Base-by-base conservation (phyloP, 1,140 invertebrate genomes). In the Zaprionus nigranus region DNA sequence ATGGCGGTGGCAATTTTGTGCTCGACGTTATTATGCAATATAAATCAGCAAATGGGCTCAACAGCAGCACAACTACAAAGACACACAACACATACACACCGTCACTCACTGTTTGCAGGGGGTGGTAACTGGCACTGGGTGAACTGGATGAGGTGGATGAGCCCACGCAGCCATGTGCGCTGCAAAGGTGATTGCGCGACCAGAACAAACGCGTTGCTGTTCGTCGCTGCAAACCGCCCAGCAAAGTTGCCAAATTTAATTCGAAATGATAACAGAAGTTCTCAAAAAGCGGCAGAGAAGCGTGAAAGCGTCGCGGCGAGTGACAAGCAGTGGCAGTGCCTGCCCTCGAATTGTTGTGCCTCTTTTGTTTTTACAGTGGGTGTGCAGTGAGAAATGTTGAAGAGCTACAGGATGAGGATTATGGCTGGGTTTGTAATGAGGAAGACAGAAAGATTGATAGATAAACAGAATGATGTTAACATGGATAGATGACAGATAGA, bases 251-350 rank as follows among this genome's bases (percentile, higher is more conserved):
- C 69, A 81, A 81, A 66, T 84, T 90, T 76, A 76, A 81, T 88
- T 88, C 78, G 78, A 90, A 88, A 88, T 88, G 85, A 88, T 88
- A 81, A 88, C 84, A 88, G 81, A 88, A 88, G 85, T 88, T 76
- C 68, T 56, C 60, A 81, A 84, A 81, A 79, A 75, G 79, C 82
- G 79, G 82, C 76, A 82, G 74, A 77, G 75, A 70, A 79, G 82
- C 83, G 83, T 86, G 83, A 86, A 86, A 86, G 53, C 34, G 30
- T 9, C 36, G 56, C 17, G 65, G 61, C 57, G 59, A 72, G 53
- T 57, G 60, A 71, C 60, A 71, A 49, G n/a, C 68, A 43, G 54
- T 26, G 12, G 40, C 40, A 46, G 40, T n/a, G 40, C 40, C 26
- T 57, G 38, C 15, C 53, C 56, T 63, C 24, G 15, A 59, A 58